These are phyloP conservation scores for Lepus timidus DNA, from an alignment of 2,113 vertebrate species.

Conservation along the genomic window DNA sequence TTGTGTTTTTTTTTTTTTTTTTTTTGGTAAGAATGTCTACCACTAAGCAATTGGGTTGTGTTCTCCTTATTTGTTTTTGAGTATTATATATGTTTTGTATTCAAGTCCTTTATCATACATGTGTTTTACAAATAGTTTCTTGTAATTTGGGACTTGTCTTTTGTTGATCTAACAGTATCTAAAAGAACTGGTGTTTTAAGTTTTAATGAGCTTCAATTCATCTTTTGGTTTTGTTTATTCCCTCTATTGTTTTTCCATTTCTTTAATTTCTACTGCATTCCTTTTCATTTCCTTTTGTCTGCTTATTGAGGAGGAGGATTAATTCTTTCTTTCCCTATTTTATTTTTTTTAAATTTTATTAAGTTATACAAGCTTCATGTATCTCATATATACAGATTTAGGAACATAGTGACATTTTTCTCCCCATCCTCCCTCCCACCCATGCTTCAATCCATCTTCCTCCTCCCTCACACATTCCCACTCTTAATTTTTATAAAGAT, in stretches of 20 bases:
- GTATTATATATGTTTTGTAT: not conserved
- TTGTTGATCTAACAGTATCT: not conserved
- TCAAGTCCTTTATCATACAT: not conserved
- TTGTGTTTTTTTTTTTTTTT: not conserved
- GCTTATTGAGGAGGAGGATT: not conserved
- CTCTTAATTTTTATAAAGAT: too few relatives aligned
- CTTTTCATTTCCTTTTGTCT: not conserved
- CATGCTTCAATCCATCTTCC: too few relatives aligned
- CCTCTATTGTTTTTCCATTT: not conserved
- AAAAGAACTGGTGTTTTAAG: conserved; percentile 48
- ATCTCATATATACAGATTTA: too few relatives aligned
- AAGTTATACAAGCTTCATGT: too few relatives aligned
- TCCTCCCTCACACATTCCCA: too few relatives aligned
- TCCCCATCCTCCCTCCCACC: too few relatives aligned
- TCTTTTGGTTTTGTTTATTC: not conserved
- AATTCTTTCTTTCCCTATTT: not conserved
- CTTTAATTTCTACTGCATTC: not conserved
- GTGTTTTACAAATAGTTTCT: not conserved
- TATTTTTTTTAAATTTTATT: too few relatives aligned
- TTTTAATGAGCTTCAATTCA: not conserved
- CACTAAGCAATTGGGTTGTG: not conserved
- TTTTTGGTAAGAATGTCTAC: not conserved
- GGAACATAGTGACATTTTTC: too few relatives aligned
- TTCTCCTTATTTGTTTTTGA: not conserved
- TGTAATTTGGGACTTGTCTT: not conserved